These are phyloP conservation scores for Sanderia malayensis DNA, from an alignment of 30 jellyfish, hydroid and myxozoan species.

Conservation along the genomic window DNA sequence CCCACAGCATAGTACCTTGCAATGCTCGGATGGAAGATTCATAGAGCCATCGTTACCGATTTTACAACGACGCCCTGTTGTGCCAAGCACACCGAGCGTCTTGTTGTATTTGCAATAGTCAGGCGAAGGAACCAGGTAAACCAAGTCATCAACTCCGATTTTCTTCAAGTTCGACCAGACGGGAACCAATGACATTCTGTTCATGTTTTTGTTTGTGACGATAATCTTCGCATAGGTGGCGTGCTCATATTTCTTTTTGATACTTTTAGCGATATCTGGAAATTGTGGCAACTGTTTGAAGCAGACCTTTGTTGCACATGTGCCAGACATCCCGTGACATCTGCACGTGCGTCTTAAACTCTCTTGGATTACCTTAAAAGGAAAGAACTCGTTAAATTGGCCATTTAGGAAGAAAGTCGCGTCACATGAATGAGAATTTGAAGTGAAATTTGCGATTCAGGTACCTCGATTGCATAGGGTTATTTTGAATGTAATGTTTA, in stretches of 20 bases:
- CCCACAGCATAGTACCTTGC: constrained; percentile 59
- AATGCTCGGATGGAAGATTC: constrained; percentile 30
- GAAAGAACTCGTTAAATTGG: neutral
- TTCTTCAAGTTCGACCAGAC: constrained; percentile 33
- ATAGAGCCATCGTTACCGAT: constrained; percentile 2
- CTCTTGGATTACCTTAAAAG: constrained; percentile 35
- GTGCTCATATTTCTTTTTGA: constrained; percentile 43
- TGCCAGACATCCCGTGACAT: constrained; percentile 69
- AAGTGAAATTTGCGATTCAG: too few species aligned
- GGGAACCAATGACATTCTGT: constrained; percentile 20
- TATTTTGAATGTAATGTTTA: too few species aligned
- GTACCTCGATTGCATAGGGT: too few species aligned
- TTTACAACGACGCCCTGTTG: constrained; percentile 59
- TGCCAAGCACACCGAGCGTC: constrained; percentile 58
- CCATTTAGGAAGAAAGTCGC: neutral
- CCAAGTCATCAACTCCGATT: constrained; percentile 50
- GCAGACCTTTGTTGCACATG: constrained; percentile 64
- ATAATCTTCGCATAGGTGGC: constrained; percentile 47
- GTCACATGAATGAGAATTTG: too few species aligned
- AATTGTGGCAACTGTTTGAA: constrained; percentile 45
- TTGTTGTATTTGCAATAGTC: constrained; percentile 41
- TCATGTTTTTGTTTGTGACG: constrained; percentile 1
- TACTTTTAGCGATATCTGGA: constrained; percentile 29
- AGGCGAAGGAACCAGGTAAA: constrained; percentile 55
- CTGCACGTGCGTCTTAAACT: constrained; percentile 32